Conservation (phyloP, 30 jellyfish, hydroid and myxozoan species). For the Pseudorhiza aurosa region DNA sequence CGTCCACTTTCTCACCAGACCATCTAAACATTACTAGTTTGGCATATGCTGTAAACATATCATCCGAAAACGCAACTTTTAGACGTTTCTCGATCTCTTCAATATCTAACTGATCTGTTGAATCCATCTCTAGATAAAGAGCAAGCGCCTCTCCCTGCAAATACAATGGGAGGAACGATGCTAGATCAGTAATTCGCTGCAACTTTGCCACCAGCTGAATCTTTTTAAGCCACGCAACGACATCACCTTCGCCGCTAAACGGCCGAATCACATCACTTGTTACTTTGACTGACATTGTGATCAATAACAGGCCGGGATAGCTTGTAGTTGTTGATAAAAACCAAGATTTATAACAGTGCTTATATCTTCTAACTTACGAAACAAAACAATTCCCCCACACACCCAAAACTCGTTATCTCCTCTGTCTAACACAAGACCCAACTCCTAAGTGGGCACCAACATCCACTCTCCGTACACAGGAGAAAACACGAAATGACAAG, state of each 20-base stretch:
- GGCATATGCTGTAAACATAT: slow-evolving; percentile 25
- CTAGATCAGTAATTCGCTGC: slow-evolving; percentile 17
- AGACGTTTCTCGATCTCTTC: background rate
- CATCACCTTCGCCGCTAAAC: slow-evolving; percentile 17
- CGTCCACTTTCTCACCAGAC: slow-evolving; percentile 37
- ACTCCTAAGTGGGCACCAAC: too few species aligned
- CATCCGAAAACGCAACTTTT: slow-evolving; percentile 16
- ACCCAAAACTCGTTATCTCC: too few species aligned
- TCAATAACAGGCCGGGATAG: slow-evolving; percentile 1
- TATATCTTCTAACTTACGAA: too few species aligned
- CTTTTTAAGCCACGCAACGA: slow-evolving; percentile 30
- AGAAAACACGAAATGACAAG: too few species aligned
- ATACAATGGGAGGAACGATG: slow-evolving; percentile 11
- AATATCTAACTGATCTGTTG: background rate
- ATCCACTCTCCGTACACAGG: too few species aligned
- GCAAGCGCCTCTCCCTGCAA: slow-evolving; percentile 50
- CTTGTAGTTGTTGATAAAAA: too few species aligned
- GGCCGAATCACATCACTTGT: slow-evolving; percentile 1
- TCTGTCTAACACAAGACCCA: too few species aligned
- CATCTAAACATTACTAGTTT: background rate
- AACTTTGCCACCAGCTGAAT: slow-evolving; percentile 27
- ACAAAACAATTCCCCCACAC: too few species aligned
- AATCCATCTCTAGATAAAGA: slow-evolving; percentile 19
- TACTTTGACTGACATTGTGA: background rate
- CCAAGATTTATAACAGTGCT: too few species aligned